A percentile compares a stretch with the other conserved stretches of the same genome.
Conservation (phyloP, 2,797 vertebrate species). For the Prunella strophiata region DNA sequence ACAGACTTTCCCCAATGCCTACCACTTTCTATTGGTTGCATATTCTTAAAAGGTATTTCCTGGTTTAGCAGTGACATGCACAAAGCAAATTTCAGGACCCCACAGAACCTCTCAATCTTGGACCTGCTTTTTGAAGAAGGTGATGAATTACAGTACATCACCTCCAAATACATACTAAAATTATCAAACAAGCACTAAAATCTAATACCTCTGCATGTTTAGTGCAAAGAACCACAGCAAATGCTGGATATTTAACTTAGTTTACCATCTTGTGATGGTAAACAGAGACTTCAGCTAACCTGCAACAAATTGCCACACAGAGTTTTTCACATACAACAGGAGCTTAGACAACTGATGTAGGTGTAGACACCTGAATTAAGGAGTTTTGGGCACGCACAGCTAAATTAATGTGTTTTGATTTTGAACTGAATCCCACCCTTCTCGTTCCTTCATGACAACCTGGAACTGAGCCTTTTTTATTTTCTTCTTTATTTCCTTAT, state of each 20-base stretch:
- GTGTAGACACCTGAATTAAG: not conserved
- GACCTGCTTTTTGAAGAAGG: not conserved
- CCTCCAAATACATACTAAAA: not conserved
- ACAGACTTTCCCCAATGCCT: not conserved
- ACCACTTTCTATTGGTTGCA: not conserved
- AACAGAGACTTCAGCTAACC: not conserved
- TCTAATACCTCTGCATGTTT: not conserved
- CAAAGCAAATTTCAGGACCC: not conserved
- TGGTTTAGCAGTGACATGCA: not conserved
- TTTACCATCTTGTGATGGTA: not conserved
- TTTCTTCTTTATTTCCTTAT: not conserved
- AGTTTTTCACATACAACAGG: not conserved
- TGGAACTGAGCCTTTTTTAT: not conserved
- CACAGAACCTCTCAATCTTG: not conserved
- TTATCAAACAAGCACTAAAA: not conserved
- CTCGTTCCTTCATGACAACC: not conserved
- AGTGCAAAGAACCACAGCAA: not conserved
- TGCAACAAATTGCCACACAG: accelerated
- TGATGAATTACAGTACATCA: not conserved
- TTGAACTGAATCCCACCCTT: not conserved
- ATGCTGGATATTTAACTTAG: not conserved
- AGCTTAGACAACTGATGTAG: not conserved
- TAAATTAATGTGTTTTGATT: not conserved
- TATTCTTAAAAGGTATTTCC: not conserved
- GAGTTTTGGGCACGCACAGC: not conserved